Evolutionary conservation across 2,113 vertebrate species (phyloP).

Genomic region (Pteropus alecto): DNA sequence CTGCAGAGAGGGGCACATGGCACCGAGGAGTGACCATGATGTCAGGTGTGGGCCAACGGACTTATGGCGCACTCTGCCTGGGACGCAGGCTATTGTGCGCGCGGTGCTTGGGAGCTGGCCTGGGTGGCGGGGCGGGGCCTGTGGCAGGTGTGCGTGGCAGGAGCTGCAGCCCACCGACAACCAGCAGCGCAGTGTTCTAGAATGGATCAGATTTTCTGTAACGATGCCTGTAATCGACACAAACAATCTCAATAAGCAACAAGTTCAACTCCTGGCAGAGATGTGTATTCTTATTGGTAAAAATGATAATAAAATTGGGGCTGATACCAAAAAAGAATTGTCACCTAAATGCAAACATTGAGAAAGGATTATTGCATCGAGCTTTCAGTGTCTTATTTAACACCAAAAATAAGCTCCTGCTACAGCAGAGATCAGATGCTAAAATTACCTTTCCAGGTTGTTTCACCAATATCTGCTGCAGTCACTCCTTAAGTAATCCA

Average conservation of each 20-base stretch:
- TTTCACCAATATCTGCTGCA: conserved; percentile 97
- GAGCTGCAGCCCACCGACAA: no score
- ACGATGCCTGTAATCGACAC: conserved; percentile 91
- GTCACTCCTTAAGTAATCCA: conserved; percentile 91
- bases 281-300: conserved; percentile 97
- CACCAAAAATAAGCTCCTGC: conserved; percentile 91
- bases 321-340: conserved; percentile 97
- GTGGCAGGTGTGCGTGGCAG: no score
- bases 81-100: no score
- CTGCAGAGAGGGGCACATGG: no score
- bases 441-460: conserved; percentile 99
- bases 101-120: no score
- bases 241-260: conserved; percentile 90
- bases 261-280: conserved; percentile 94
- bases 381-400: conserved; percentile 98
- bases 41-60: no score
- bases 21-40: no score
- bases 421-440: conserved; percentile 96
- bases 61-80: no score
- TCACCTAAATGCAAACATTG: conserved; percentile 95
- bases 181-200: neutral
- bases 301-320: conserved; percentile 89
- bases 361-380: conserved; percentile 95
- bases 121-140: no score
- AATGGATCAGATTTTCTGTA: neutral